Conservation (phyloP, 2,113 vertebrate species). For the Saguinus midas region DNA sequence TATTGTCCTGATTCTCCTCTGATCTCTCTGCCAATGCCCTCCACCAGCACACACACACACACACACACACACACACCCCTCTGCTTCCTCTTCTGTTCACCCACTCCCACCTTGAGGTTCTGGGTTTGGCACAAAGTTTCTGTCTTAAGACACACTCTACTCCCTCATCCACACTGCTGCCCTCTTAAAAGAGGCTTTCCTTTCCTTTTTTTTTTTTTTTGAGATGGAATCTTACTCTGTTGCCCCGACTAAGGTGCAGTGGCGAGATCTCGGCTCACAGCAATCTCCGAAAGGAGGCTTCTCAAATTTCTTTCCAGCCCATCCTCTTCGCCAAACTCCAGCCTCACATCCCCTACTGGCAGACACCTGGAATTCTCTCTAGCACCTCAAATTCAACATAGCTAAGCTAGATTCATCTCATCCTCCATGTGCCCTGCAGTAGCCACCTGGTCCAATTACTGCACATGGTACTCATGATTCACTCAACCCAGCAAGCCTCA, state of each 20-base stretch:
- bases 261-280: too few species aligned
- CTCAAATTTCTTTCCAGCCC: background rate
- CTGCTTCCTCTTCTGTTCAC: background rate
- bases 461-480: background rate
- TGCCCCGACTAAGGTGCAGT: too few species aligned
- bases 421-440: background rate
- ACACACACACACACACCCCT: background rate
- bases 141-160: background rate
- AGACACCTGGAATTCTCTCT: background rate
- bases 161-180: background rate
- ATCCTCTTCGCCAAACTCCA: background rate
- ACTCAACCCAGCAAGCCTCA: background rate
- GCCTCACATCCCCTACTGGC: background rate
- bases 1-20: background rate
- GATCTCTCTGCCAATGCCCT: background rate
- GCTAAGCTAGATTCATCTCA: background rate
- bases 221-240: too few species aligned
- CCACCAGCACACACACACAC: background rate
- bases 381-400: background rate
- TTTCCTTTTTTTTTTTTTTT: background rate
- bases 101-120: background rate
- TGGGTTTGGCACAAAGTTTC: background rate
- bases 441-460: background rate
- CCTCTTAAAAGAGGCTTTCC: background rate
- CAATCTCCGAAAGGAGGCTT: background rate